Percentiles rank a stretch among this genome's conserved stretches.
Conservation (phyloP, 1,140 invertebrate genomes). For the Bombyx mandarina region DNA sequence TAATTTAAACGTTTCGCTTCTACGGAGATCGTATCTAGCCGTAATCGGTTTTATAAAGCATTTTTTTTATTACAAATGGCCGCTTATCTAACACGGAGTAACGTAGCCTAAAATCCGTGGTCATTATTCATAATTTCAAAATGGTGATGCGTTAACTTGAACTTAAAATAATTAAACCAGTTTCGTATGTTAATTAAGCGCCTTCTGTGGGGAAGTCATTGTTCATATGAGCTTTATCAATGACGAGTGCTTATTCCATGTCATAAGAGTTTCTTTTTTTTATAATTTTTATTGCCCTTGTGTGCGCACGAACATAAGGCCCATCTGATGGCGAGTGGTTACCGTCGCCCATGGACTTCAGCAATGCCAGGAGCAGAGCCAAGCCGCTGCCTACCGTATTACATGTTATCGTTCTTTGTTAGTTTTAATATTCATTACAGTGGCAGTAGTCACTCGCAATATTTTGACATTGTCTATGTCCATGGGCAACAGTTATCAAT, state of each 20-base stretch:
- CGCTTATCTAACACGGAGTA: conserved; percentile 52
- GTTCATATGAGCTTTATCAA: conserved; percentile 25
- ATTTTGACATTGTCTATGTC: no score
- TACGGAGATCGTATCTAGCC: conserved; percentile 18
- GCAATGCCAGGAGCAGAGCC: no score
- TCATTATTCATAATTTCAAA: conserved; percentile 54
- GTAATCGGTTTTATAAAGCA: conserved; percentile 36
- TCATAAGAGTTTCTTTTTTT: neutral
- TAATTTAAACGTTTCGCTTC: conserved; percentile 4
- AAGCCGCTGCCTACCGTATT: no score
- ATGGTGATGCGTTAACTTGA: conserved; percentile 38
- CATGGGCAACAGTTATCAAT: neutral
- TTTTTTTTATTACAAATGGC: conserved; percentile 36
- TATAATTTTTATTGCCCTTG: neutral
- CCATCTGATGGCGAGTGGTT: no score
- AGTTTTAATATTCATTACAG: no score
- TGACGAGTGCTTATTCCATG: neutral
- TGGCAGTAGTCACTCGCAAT: no score
- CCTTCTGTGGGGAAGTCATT: conserved; percentile 39
- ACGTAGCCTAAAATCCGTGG: conserved; percentile 57
- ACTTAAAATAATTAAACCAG: conserved; percentile 40
- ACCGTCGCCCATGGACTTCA: no score
- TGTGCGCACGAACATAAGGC: no score
- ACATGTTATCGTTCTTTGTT: no score
- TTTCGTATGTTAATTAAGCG: conserved; percentile 51